Percentiles rank a stretch among this genome's conserved stretches.
Evolutionary conservation across 2,888 invertebrate species (phyloP).

Genomic region (Parelbella ahira): DNA sequence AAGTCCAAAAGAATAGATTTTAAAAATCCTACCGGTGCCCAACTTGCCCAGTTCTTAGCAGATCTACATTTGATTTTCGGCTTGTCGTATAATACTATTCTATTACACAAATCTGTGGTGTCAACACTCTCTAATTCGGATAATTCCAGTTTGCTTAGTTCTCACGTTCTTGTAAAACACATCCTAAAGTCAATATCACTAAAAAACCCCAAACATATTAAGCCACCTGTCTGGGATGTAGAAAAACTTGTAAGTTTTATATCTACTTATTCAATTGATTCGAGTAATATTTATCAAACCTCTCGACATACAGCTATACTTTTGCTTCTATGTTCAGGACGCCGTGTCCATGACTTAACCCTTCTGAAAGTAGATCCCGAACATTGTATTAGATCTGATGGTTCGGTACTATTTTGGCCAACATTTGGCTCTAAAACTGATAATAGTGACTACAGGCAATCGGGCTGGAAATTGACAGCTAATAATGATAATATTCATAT

Average conservation of each 20-base stretch:
- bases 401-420: conserved; percentile 5
- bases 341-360: conserved; percentile 6
- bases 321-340: conserved; percentile 4
- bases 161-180: conserved; percentile 24
- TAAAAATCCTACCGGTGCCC: conserved; percentile 5
- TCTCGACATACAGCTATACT: conserved; percentile 15
- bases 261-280: background rate
- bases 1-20: background rate
- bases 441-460: conserved; percentile 9
- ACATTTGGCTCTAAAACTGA: conserved; percentile 14
- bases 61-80: conserved; percentile 22
- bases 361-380: background rate
- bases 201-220: conserved; percentile 5
- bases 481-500: conserved; percentile 11
- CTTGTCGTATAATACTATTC: conserved; percentile 28
- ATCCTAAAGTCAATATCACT: conserved; percentile 26
- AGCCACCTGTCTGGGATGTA: conserved; percentile 8
- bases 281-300: background rate
- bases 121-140: conserved; percentile 28
- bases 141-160: conserved; percentile 1
- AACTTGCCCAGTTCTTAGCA: conserved; percentile 14
- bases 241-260: background rate
- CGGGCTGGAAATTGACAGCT: conserved; percentile 13
- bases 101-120: conserved; percentile 29
- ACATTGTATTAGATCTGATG: background rate